Evolutionary conservation across 2,888 invertebrate species (phyloP).

Genomic region (Drosophila subsilvestris): DNA sequence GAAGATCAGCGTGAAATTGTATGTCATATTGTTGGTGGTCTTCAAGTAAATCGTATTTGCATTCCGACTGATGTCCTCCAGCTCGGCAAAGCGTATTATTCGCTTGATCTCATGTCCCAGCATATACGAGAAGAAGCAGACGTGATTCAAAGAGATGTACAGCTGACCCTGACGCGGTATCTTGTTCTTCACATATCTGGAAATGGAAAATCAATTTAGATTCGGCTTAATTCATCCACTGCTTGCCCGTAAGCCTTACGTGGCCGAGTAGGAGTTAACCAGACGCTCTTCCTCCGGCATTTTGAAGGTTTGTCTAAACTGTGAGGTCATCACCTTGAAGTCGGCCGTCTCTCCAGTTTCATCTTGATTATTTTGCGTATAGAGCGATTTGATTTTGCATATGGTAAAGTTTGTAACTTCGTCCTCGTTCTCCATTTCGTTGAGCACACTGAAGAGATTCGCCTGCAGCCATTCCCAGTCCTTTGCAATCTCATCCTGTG

Average conservation of each 20-base stretch:
- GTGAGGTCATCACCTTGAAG: conserved; percentile 92
- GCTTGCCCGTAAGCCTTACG: conserved; percentile 86
- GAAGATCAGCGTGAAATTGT: conserved; percentile 96
- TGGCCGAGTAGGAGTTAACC: conserved; percentile 97
- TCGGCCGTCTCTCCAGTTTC: conserved; percentile 82
- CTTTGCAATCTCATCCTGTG: conserved; percentile 92
- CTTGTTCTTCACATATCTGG: conserved; percentile 95
- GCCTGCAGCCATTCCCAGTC: conserved; percentile 98
- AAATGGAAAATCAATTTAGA: conserved; percentile 65
- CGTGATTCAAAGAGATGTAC: conserved; percentile 97
- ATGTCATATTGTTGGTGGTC: conserved; percentile 92
- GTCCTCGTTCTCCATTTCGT: conserved; percentile 96
- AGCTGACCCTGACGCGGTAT: conserved; percentile 98
- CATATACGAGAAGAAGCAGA: conserved; percentile 98
- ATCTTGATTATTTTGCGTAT: conserved; percentile 88
- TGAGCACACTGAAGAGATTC: conserved; percentile 93
- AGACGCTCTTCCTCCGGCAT: conserved; percentile 97
- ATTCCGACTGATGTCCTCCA: conserved; percentile 90
- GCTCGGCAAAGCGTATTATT: conserved; percentile 90
- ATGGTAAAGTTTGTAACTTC: conserved; percentile 97
- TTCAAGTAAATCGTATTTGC: conserved; percentile 92
- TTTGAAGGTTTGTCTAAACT: conserved; percentile 94
- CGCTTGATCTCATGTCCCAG: conserved; percentile 95
- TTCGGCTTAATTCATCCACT: accelerated
- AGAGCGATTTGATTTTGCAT: conserved; percentile 97